Evolutionary conservation across 1,140 invertebrate genomes (phyloP).

Genomic region (Thaumatotibia leucotreta): DNA sequence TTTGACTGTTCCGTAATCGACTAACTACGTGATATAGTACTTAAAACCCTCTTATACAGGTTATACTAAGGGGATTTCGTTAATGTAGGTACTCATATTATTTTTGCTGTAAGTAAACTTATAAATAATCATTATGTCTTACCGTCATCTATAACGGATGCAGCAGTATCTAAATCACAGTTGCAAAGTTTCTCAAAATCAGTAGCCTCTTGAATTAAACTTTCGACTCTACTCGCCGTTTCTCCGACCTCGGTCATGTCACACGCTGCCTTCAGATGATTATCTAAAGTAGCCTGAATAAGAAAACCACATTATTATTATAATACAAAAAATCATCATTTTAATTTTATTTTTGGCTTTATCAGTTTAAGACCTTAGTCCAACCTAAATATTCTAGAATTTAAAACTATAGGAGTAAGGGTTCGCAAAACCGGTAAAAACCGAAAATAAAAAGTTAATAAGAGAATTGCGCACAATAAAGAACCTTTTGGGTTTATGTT

Average conservation of each 20-base stretch:
- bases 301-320: conserved; percentile 18
- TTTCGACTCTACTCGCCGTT: conserved; percentile 86
- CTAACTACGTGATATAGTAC: no score
- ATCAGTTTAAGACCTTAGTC: not conserved
- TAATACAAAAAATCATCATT: not conserved
- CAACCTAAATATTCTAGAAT: no score
- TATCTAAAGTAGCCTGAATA: conserved; percentile 80
- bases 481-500: not conserved
- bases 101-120: not conserved
- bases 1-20: no score
- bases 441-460: not conserved
- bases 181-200: conserved; percentile 87
- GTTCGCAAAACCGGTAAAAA: not conserved
- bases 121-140: conserved; percentile 18
- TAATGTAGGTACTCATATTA: no score
- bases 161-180: conserved; percentile 87
- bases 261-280: conserved; percentile 83
- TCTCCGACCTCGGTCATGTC: conserved; percentile 93
- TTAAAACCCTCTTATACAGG: no score
- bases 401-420: not conserved
- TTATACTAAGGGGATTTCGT: no score
- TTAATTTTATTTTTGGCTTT: not conserved
- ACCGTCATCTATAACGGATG: conserved; percentile 86
- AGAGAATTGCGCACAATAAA: not conserved
- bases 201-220: conserved; percentile 85